Conservation (phyloP, 2,888 invertebrate species). For the Physocephala rufipes region DNA sequence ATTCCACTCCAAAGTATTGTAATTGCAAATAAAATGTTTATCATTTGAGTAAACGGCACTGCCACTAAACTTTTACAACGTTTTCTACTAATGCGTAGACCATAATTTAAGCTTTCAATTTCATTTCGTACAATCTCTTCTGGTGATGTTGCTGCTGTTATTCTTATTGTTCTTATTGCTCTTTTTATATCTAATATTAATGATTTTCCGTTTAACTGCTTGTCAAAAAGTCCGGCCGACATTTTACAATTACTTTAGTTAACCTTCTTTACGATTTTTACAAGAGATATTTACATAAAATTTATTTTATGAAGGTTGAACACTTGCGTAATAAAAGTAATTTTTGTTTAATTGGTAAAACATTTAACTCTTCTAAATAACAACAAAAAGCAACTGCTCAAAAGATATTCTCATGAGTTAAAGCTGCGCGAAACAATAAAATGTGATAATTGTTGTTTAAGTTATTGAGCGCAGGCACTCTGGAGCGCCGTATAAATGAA, state of each 20-base stretch:
- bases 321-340: too few species aligned
- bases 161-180: too few species aligned
- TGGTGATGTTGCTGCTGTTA: constrained; percentile 44
- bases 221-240: constrained; percentile 52
- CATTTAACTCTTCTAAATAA: too few species aligned
- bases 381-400: too few species aligned
- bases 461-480: neutral
- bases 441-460: neutral
- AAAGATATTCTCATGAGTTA: neutral
- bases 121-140: constrained; percentile 9
- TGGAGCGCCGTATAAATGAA: neutral
- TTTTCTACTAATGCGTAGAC: constrained; percentile 58
- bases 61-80: constrained; percentile 58
- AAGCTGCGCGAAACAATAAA: constrained; percentile 40
- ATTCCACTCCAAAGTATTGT: constrained; percentile 45
- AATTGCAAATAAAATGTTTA: constrained; percentile 36
- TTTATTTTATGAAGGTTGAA: too few species aligned
- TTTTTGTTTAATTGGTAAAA: neutral
- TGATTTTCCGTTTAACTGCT: constrained; percentile 15
- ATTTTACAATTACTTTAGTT: constrained; percentile 47
- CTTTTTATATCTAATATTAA: too few species aligned
- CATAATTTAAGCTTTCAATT: constrained; percentile 44
- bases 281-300: too few species aligned
- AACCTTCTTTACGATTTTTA: constrained; percentile 29
- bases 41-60: constrained; percentile 59